A percentile compares a stretch with the other conserved stretches of the same genome.
Conservation (phyloP, 2,797 vertebrate species). For the Microchirus variegatus region DNA sequence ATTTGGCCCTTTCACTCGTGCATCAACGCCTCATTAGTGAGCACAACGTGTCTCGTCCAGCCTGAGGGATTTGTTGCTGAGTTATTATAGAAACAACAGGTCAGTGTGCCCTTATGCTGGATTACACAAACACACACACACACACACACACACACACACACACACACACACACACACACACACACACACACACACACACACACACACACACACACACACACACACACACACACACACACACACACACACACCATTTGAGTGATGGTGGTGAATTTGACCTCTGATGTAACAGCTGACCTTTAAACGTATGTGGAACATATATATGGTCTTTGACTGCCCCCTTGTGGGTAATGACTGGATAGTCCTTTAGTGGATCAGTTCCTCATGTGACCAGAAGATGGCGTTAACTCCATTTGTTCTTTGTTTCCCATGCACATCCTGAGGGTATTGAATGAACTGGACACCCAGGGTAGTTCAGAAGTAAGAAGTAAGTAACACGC, state of each 20-base stretch:
- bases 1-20: not conserved
- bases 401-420: not conserved
- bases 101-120: not conserved
- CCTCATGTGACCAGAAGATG: conserved; percentile 15
- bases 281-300: not conserved
- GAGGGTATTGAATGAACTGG: too few relatives aligned
- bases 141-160: not conserved
- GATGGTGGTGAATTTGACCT: not conserved
- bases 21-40: not conserved
- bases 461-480: too few relatives aligned
- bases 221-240: not conserved
- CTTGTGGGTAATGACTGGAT: conserved; percentile 16
- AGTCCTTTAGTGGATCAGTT: not conserved
- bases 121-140: not conserved
- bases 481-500: too few relatives aligned
- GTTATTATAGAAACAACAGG: conserved; percentile 24
- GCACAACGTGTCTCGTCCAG: not conserved
- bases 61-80: not conserved
- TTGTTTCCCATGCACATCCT: too few relatives aligned
- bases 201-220: not conserved
- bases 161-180: not conserved
- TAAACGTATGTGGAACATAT: conserved; percentile 1
- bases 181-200: not conserved
- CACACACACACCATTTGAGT: too few relatives aligned
- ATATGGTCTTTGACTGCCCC: conserved; percentile 39